These are phyloP conservation scores for Oscheius myriophilus DNA, from an alignment of 2,888 invertebrate species.

Conservation along the genomic window DNA sequence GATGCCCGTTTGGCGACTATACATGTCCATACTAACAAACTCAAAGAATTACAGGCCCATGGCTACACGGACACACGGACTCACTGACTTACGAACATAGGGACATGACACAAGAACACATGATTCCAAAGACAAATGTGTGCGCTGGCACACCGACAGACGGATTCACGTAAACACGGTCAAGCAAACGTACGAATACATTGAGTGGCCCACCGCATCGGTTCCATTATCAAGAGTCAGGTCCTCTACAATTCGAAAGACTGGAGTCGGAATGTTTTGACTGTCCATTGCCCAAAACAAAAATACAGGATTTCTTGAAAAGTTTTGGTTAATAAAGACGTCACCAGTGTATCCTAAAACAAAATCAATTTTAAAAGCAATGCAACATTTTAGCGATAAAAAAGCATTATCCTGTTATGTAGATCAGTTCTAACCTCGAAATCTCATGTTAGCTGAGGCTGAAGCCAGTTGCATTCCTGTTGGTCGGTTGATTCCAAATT, in stretches of 20 bases:
- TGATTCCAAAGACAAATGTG: too few relatives aligned
- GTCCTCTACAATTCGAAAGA: constrained; percentile 10
- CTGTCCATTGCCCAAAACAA: constrained; percentile 12
- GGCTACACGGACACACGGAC: too few relatives aligned
- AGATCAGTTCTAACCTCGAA: background rate
- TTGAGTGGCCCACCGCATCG: constrained; percentile 5
- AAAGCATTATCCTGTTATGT: too few relatives aligned
- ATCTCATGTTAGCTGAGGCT: constrained; percentile 5
- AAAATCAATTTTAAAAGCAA: background rate
- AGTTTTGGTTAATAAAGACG: constrained; percentile 21
- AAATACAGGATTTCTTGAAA: constrained; percentile 10
- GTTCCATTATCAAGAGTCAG: background rate
- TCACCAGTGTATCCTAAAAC: constrained; percentile 27
- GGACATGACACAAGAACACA: too few relatives aligned
- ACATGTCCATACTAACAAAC: too few relatives aligned
- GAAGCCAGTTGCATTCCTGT: constrained; percentile 15
- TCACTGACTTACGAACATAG: too few relatives aligned
- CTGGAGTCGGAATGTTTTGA: background rate
- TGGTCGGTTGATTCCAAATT: constrained; percentile 12
- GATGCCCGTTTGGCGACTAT: too few relatives aligned
- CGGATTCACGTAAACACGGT: too few relatives aligned
- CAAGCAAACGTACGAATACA: too few relatives aligned
- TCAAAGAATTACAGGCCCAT: too few relatives aligned
- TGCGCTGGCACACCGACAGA: too few relatives aligned
- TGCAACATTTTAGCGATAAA: too few relatives aligned